These are phyloP conservation scores for Melanitta fusca DNA, from an alignment of 2,797 vertebrate species.

Conservation along the genomic window DNA sequence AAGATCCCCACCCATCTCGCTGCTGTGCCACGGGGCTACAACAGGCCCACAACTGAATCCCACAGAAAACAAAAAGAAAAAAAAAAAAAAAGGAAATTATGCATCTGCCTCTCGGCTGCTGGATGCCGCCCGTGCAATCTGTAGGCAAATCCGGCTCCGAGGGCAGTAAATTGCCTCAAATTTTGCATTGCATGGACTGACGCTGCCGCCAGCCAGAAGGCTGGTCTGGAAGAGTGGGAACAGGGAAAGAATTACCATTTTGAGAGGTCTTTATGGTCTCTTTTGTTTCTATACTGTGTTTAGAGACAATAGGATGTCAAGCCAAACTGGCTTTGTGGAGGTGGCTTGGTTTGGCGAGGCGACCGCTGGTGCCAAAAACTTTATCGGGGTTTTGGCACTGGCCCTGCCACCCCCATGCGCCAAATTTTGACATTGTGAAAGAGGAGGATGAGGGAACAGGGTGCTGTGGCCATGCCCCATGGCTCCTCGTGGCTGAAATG, in stretches of 20 bases:
- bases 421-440: background rate
- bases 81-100: background rate
- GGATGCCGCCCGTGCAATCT: accelerated
- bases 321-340: background rate
- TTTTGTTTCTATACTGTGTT: background rate
- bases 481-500: accelerated
- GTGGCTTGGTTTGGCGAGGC: background rate
- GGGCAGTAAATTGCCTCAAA: background rate
- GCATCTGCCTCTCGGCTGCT: accelerated
- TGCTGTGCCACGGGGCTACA: background rate
- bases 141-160: background rate
- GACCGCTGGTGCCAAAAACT: background rate
- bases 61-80: background rate
- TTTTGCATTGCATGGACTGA: background rate
- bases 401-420: accelerated
- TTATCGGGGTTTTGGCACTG: background rate
- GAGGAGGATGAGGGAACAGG: accelerated
- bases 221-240: accelerated
- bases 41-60: background rate
- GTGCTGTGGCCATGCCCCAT: accelerated
- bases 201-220: accelerated
- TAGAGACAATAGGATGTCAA: background rate
- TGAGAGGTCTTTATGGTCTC: background rate
- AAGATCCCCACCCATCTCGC: background rate
- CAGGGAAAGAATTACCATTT: accelerated